A percentile compares a stretch with the other conserved stretches of the same genome.
These are phyloP conservation scores for Stenurella melanura DNA, from an alignment of 2,888 invertebrate species.

Conservation along the genomic window DNA sequence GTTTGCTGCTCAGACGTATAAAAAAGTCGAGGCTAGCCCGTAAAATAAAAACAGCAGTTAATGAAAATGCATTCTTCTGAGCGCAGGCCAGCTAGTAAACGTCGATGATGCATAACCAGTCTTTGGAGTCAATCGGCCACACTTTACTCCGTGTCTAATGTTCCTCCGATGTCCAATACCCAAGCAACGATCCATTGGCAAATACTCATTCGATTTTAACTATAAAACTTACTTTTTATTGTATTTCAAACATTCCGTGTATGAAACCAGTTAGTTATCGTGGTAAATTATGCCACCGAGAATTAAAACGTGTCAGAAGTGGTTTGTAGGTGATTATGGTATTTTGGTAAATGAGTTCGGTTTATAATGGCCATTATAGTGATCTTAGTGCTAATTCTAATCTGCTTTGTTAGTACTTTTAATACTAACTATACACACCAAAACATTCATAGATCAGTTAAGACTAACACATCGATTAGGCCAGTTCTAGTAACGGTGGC, in stretches of 20 bases:
- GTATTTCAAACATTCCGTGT: neutral
- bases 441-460: too few species aligned
- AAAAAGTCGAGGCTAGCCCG: slow-evolving; percentile 14
- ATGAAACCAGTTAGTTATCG: neutral
- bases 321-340: neutral
- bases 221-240: slow-evolving; percentile 9
- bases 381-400: too few species aligned
- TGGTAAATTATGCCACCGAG: neutral
- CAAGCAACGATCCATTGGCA: slow-evolving; percentile 24
- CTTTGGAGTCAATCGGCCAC: slow-evolving; percentile 41
- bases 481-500: too few species aligned
- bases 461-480: too few species aligned
- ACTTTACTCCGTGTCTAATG: slow-evolving; percentile 42
- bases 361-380: too few species aligned
- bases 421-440: too few species aligned
- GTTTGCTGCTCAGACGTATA: slow-evolving; percentile 24
- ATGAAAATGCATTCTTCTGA: slow-evolving; percentile 34
- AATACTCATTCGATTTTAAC: slow-evolving; percentile 11
- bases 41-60: slow-evolving; percentile 33
- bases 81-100: slow-evolving; percentile 10
- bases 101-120: slow-evolving; percentile 39
- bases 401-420: too few species aligned
- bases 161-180: slow-evolving; percentile 23
- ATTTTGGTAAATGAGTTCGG: neutral
- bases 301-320: neutral